These are phyloP conservation scores for Montipora capricornis DNA, from an alignment of 64 coral and sea anemone genomes.

Conservation along the genomic window DNA sequence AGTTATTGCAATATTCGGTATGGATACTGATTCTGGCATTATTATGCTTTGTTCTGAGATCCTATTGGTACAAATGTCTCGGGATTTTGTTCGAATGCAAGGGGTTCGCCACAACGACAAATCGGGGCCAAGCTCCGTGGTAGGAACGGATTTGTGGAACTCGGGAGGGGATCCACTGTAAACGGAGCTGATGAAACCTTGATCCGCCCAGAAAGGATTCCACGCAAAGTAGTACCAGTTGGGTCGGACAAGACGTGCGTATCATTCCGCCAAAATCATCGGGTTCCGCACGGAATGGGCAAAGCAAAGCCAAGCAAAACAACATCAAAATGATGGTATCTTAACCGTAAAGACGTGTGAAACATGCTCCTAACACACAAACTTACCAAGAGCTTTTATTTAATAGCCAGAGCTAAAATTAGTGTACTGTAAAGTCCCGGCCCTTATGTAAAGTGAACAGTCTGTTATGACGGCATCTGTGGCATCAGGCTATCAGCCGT, in stretches of 20 bases:
- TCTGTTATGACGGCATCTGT: too few relatives aligned
- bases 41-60: conserved; percentile 3
- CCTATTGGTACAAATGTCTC: conserved; percentile 33
- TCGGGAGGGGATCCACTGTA: not conserved
- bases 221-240: not conserved
- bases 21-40: conserved; percentile 36
- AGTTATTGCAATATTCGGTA: conserved; percentile 47
- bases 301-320: not conserved
- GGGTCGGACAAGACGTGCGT: conserved; percentile 32
- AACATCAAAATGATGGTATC: not conserved
- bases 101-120: not conserved
- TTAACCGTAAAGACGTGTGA: not conserved
- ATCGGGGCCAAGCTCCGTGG: not conserved
- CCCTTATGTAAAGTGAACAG: too few relatives aligned
- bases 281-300: not conserved
- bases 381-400: not conserved
- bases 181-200: not conserved
- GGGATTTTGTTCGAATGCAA: not conserved
- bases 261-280: conserved; percentile 12
- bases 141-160: not conserved
- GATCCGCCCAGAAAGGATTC: not conserved
- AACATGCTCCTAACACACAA: not conserved
- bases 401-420: too few relatives aligned
- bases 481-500: too few relatives aligned
- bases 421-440: too few relatives aligned